Conservation (phyloP, 1,140 invertebrate genomes). For the Caerostris extrusa region DNA sequence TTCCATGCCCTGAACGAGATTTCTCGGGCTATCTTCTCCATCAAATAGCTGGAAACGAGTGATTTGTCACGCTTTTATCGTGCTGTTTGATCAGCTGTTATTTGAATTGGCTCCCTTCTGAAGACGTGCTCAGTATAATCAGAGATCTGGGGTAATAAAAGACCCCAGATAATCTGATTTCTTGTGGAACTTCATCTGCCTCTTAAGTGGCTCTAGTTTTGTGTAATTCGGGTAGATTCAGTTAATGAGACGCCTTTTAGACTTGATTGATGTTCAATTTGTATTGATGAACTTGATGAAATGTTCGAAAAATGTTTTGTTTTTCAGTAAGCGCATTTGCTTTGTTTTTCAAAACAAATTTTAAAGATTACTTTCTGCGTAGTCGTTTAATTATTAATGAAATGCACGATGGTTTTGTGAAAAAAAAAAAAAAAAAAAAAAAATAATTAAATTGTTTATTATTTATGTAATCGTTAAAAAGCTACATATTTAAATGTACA, state of each 20-base stretch:
- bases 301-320: too few species aligned
- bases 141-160: neutral
- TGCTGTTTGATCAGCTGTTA: conserved; percentile 58
- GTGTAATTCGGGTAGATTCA: neutral
- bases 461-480: too few species aligned
- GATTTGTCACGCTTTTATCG: conserved; percentile 62
- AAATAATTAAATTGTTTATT: too few species aligned
- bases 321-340: too few species aligned
- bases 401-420: too few species aligned
- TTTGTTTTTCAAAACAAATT: too few species aligned
- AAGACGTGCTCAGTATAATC: conserved; percentile 3
- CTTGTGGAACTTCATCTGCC: conserved; percentile 15
- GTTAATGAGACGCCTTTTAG: neutral
- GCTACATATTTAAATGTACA: too few species aligned
- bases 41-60: neutral
- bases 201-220: neutral
- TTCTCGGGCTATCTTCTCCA: conserved; percentile 3
- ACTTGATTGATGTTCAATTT: too few species aligned
- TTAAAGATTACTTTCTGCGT: too few species aligned
- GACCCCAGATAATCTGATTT: neutral
- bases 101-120: neutral
- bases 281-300: too few species aligned
- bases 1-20: conserved; percentile 21
- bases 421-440: too few species aligned
- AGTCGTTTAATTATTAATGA: too few species aligned